Conservation (phyloP, 92 coral and sea anemone species). For the Meandrina meandrites region DNA sequence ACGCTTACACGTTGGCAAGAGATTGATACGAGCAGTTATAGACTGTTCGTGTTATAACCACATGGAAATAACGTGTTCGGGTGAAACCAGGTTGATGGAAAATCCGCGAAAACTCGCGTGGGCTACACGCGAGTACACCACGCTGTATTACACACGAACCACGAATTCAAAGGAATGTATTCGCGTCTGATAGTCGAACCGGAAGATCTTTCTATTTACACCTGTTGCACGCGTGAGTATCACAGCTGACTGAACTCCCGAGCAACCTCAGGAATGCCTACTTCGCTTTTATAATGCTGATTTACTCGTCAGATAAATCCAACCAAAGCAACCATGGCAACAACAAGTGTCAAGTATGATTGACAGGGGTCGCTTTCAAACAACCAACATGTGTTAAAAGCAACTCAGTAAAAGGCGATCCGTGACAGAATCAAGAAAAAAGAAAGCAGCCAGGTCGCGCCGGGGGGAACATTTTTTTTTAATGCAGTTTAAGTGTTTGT, state of each 20-base stretch:
- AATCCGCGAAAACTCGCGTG: neutral
- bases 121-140: neutral
- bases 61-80: neutral
- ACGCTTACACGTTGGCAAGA: neutral
- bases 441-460: neutral
- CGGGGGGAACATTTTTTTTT: neutral
- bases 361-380: neutral
- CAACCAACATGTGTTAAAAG: neutral
- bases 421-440: neutral
- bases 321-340: neutral
- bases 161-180: neutral
- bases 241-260: neutral
- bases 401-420: neutral
- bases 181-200: neutral
- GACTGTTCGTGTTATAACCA: neutral
- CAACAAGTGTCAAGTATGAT: neutral
- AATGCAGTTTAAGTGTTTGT: too few relatives aligned
- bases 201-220: neutral
- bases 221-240: slow-evolving; percentile 5
- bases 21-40: neutral
- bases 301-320: neutral
- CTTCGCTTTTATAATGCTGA: neutral
- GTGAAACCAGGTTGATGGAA: neutral
- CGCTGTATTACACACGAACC: neutral
- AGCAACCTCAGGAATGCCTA: neutral